Percentiles rank a stretch among this genome's conserved stretches.
Evolutionary conservation across 2,888 invertebrate genomes (phyloP).

Genomic region (Tachina grossa): DNA sequence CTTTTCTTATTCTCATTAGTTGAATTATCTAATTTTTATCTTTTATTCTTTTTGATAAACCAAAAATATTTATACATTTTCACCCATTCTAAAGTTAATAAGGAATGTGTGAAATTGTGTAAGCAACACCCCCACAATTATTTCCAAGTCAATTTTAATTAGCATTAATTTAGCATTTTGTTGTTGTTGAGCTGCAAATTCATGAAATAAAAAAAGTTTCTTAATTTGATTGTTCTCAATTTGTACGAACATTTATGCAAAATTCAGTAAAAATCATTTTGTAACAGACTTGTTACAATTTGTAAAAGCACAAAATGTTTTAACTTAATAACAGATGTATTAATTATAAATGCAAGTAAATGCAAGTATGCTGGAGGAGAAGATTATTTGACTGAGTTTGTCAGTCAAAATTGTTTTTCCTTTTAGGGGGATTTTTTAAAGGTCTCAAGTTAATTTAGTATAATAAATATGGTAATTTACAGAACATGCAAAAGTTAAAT

Average conservation of each 20-base stretch:
- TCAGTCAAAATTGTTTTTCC: too few species aligned
- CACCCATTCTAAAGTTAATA: not conserved
- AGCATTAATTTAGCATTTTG: slow-evolving; percentile 32
- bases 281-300: not conserved
- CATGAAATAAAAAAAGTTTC: slow-evolving; percentile 4
- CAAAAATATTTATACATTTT: not conserved
- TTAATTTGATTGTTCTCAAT: slow-evolving; percentile 7
- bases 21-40: too few species aligned
- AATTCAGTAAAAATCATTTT: not conserved
- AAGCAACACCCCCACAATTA: not conserved
- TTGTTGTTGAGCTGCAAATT: slow-evolving; percentile 1
- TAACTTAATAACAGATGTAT: not conserved
- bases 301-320: not conserved
- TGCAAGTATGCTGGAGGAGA: too few species aligned
- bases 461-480: too few species aligned
- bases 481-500: too few species aligned
- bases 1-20: not conserved
- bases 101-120: not conserved
- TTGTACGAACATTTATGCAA: not conserved
- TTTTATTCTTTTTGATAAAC: too few species aligned
- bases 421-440: too few species aligned
- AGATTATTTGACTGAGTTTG: too few species aligned
- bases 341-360: too few species aligned
- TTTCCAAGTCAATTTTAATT: slow-evolving; percentile 39
- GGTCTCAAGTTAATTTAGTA: too few species aligned